Conservation (phyloP, 2,797 vertebrate genomes). For the Clarias platycephalus region DNA sequence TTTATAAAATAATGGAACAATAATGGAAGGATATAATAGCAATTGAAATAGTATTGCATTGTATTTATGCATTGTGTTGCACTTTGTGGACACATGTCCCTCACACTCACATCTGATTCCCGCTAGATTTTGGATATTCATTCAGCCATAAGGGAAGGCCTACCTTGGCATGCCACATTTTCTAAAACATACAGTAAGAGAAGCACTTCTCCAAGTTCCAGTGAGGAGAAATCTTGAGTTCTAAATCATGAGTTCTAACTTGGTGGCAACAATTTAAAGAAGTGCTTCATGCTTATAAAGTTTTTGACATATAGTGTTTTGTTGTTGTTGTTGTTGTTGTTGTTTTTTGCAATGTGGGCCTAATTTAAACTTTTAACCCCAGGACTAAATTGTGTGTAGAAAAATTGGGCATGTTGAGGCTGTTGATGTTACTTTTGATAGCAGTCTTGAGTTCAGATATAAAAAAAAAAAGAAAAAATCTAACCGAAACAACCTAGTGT, state of each 20-base stretch:
- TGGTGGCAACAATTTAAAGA: not conserved
- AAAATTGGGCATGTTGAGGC: not conserved
- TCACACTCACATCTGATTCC: not conserved
- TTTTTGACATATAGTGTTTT: not conserved
- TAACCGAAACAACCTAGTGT: not conserved
- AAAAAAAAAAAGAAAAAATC: not conserved
- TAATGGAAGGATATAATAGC: not conserved
- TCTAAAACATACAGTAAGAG: not conserved
- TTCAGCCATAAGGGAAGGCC: not conserved
- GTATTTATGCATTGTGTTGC: not conserved
- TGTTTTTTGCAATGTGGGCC: not conserved
- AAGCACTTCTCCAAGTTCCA: not conserved
- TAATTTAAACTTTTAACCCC: not conserved
- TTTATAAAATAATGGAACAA: not conserved
- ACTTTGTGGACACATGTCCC: not conserved
- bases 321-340: too few relatives aligned
- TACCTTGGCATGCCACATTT: too few relatives aligned
- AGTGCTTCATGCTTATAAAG: not conserved
- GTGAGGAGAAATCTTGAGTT: not conserved
- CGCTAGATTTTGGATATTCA: not conserved
- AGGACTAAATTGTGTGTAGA: not conserved
- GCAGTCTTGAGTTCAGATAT: too few relatives aligned
- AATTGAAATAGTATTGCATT: not conserved
- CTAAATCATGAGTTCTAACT: not conserved
- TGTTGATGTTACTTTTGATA: too few relatives aligned